Evolutionary conservation across 2,797 vertebrate species (phyloP).

Genomic region (Novumbra hubbsi): DNA sequence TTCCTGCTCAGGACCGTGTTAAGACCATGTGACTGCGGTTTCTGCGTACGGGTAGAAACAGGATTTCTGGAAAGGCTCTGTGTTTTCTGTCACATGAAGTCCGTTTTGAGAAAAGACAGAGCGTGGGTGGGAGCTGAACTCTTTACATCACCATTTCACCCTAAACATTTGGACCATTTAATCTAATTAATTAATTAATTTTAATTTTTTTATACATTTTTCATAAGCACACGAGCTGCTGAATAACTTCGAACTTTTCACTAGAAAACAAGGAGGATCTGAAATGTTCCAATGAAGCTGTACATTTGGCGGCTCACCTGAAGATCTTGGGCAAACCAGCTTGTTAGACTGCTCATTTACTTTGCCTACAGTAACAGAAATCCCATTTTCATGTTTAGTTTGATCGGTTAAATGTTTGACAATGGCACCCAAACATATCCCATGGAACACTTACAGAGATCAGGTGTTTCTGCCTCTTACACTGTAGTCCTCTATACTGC

Average conservation of each 20-base stretch:
- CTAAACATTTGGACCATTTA: background rate
- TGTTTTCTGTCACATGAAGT: slow-evolving; percentile 13
- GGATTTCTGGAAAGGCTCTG: slow-evolving; percentile 11
- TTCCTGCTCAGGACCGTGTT: slow-evolving; percentile 9
- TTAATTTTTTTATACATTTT: too few relatives aligned
- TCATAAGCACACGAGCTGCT: background rate
- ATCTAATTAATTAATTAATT: too few relatives aligned
- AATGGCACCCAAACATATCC: background rate
- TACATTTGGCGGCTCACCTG: background rate
- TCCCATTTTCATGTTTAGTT: background rate
- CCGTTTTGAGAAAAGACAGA: slow-evolving; percentile 38
- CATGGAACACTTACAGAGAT: background rate
- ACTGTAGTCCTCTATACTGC: background rate
- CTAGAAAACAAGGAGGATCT: background rate
- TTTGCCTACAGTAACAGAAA: background rate
- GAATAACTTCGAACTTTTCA: background rate
- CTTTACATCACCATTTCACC: background rate
- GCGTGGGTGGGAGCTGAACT: background rate
- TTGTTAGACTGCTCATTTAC: background rate
- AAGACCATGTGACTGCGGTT: slow-evolving; percentile 13
- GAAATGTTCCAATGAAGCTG: background rate
- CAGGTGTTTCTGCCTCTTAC: background rate
- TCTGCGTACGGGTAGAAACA: slow-evolving; percentile 26
- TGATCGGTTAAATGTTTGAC: background rate
- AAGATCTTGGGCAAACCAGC: background rate